Base-by-base conservation (phyloP, 2,888 invertebrate species). In the Marronus borbonicus region DNA sequence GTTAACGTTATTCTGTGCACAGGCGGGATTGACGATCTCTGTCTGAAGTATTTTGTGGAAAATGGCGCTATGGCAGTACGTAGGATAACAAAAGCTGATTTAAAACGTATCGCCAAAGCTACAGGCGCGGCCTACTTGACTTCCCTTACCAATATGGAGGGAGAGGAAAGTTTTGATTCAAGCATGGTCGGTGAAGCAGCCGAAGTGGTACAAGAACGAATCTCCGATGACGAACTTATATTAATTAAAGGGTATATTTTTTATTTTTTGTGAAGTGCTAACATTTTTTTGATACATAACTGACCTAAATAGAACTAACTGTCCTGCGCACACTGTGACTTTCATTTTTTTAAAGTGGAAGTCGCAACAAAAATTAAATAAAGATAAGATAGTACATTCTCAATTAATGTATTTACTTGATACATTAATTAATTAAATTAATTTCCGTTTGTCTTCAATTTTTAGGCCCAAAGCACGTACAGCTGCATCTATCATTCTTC, bases 31-130 rank as follows among this genome's bases (percentile, higher is more conserved):
- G 99, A 99, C 88, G 99, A 99, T 90, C 92, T 99, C 24, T 99
- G 99, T 88, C 92, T 99, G 81, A 99, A 99, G 90, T 99, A 99
- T 89, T 99, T 99, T 87, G 95, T 99, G 36, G 99, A 99, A 89
- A 93, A 95, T 64, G 97, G 97, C 1, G 98, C 98, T 14, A 98
- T 99, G 97, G 99, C 96, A 64, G 98, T 99, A 5, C 91, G 99
- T 62, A 91, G 99, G 65, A 97, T 97, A 84, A 98, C 98, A 90
- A 99, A 99, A 88, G 91, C 92, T 0, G 99, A 99, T 89, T 90
- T 99, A 84, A 99, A 98, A 90, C 93, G 99, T 85, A 98, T 99
- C 84, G 99, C 99, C 0, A 99, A 98, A 88, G 98, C 99, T 0
- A 99, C 99, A 0, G 99, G 99, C 76, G 98, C 98, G 7, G 90